Conservation (phyloP, 2,797 vertebrate species). For the Characodon lateralis region DNA sequence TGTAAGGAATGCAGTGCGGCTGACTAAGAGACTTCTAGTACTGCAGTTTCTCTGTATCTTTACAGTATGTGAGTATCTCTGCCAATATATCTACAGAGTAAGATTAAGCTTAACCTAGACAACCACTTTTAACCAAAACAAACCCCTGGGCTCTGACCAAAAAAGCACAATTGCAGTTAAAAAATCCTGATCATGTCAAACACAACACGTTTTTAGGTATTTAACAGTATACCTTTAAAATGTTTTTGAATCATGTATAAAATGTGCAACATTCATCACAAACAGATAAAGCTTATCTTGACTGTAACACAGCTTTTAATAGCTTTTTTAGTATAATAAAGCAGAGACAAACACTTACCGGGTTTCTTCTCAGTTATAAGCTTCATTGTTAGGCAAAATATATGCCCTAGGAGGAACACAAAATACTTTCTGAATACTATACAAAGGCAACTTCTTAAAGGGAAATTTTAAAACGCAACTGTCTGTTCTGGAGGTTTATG, state of each 20-base stretch:
- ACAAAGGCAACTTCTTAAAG: not conserved
- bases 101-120: slow-evolving; percentile 27
- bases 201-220: not conserved
- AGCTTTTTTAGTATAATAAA: slow-evolving; percentile 3
- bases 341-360: slow-evolving; percentile 70
- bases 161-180: not conserved
- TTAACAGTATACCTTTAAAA: not conserved
- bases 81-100: slow-evolving; percentile 22
- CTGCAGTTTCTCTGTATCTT: not conserved
- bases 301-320: not conserved
- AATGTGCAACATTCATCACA: not conserved
- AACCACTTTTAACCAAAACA: slow-evolving; percentile 13
- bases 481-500: not conserved
- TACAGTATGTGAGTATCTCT: slow-evolving; percentile 2
- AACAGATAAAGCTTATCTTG: not conserved
- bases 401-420: slow-evolving; percentile 24
- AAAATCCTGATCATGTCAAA: not conserved
- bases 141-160: not conserved
- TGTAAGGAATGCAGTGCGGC: slow-evolving; percentile 49
- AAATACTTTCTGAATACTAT: not conserved
- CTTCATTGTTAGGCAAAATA: slow-evolving; percentile 70
- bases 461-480: not conserved
- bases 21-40: slow-evolving; percentile 14
- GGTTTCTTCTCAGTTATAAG: slow-evolving; percentile 77
- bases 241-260: not conserved